Conservation (phyloP, 2,888 invertebrate genomes). For the Dynastes tityus region DNA sequence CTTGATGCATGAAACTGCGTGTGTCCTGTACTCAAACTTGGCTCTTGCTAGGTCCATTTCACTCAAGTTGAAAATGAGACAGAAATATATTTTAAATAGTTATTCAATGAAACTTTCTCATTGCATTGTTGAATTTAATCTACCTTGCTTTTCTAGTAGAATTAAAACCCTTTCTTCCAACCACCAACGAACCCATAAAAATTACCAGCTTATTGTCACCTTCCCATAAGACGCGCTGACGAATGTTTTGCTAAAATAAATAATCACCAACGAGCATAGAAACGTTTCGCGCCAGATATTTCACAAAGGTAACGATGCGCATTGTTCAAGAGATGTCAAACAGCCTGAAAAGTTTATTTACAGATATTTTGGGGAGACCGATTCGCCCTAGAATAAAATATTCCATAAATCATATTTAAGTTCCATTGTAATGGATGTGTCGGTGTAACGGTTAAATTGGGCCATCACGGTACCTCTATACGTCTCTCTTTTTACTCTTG, state of each 20-base stretch:
- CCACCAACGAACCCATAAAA: conserved; percentile 33
- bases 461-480: conserved; percentile 54
- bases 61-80: too few relatives aligned
- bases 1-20: too few relatives aligned
- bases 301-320: conserved; percentile 47
- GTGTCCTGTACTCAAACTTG: too few relatives aligned
- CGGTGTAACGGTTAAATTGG: conserved; percentile 67
- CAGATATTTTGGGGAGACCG: conserved; percentile 66
- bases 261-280: conserved; percentile 35
- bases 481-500: neutral
- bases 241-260: conserved; percentile 48
- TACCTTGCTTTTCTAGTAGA: neutral
- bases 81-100: too few relatives aligned
- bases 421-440: conserved; percentile 64
- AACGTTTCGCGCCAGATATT: conserved; percentile 37
- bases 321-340: conserved; percentile 41
- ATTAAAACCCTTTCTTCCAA: conserved; percentile 10
- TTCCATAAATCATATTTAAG: conserved; percentile 71
- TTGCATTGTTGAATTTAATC: too few relatives aligned
- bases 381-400: conserved; percentile 69
- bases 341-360: conserved; percentile 58
- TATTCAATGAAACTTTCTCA: too few relatives aligned
- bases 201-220: conserved; percentile 36
- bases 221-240: conserved; percentile 25
- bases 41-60: too few relatives aligned